Conservation (phyloP, 2,888 invertebrate genomes). For the Pteria penguin region DNA sequence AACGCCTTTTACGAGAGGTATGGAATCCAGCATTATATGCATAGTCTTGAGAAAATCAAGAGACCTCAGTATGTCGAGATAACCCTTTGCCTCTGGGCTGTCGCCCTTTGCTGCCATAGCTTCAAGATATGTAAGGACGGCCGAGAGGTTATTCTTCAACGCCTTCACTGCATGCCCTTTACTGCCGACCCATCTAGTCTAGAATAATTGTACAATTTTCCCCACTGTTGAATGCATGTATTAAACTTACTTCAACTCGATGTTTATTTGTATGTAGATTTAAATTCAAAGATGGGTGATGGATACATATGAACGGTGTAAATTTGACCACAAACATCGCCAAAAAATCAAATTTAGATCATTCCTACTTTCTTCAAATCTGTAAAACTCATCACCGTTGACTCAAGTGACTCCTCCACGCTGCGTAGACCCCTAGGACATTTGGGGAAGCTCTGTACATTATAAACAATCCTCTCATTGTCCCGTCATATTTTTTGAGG, state of each 20-base stretch:
- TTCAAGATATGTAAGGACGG: background rate
- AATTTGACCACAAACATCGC: no score
- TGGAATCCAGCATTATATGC: background rate
- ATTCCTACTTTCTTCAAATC: background rate
- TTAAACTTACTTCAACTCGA: no score
- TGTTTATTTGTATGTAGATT: no score
- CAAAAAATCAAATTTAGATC: no score
- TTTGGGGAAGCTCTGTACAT: constrained; percentile 35
- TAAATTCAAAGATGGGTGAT: no score
- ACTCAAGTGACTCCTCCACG: constrained; percentile 21
- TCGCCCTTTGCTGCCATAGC: background rate
- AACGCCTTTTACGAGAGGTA: background rate
- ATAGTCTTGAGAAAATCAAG: background rate
- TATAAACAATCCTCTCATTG: constrained; percentile 30
- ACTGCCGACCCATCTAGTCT: background rate
- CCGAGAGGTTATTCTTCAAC: background rate
- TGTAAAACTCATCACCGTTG: background rate
- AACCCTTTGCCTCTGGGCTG: background rate
- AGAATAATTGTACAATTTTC: background rate
- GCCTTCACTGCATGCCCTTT: background rate
- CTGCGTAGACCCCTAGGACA: constrained; percentile 23
- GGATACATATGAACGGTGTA: no score
- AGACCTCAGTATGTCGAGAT: background rate
- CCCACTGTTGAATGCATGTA: no score
- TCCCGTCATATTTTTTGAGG: constrained; percentile 30